Percentiles rank a stretch among this genome's conserved stretches.
phyloP scores from a whole-genome alignment of 2,888 invertebrate genomes.

The Chloroclystis v-ata region DNA sequence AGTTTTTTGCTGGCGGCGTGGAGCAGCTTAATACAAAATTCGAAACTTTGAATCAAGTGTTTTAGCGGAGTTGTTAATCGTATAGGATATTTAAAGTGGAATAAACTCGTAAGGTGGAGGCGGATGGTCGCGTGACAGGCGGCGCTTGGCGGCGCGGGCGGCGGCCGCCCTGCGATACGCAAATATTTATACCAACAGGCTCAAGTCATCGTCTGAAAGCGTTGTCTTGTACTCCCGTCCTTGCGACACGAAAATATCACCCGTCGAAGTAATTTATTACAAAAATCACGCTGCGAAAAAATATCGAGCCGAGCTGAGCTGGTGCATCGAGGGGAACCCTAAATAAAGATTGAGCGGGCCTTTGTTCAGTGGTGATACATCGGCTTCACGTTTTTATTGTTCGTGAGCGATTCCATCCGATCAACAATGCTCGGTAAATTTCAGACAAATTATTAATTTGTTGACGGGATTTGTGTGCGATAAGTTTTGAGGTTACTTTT shows the following conservation, averaged over 20 bases:
- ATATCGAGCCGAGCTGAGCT: slow-evolving; percentile 36
- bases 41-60: slow-evolving; percentile 30
- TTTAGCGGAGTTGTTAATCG: slow-evolving; percentile 43
- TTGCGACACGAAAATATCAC: slow-evolving; percentile 60
- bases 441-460: slow-evolving; percentile 3
- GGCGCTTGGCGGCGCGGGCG: slow-evolving; percentile 42
- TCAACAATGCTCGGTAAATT: slow-evolving; percentile 12
- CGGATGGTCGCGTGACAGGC: slow-evolving; percentile 54
- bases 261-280: slow-evolving; percentile 60
- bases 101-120: slow-evolving; percentile 56
- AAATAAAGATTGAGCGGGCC: slow-evolving; percentile 54
- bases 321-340: slow-evolving; percentile 31
- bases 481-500: background rate
- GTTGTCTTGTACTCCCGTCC: slow-evolving; percentile 60
- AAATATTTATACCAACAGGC: slow-evolving; percentile 63
- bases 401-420: background rate
- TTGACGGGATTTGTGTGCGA: slow-evolving; percentile 3
- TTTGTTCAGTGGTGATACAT: slow-evolving; percentile 39
- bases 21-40: background rate
- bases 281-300: slow-evolving; percentile 50
- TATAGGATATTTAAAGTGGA: slow-evolving; percentile 55
- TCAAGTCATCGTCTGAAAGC: slow-evolving; percentile 71
- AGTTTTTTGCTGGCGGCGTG: background rate
- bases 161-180: slow-evolving; percentile 54
- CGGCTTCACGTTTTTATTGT: slow-evolving; percentile 10